Conservation (phyloP, 2,888 invertebrate species). For the Lithodes maja region DNA sequence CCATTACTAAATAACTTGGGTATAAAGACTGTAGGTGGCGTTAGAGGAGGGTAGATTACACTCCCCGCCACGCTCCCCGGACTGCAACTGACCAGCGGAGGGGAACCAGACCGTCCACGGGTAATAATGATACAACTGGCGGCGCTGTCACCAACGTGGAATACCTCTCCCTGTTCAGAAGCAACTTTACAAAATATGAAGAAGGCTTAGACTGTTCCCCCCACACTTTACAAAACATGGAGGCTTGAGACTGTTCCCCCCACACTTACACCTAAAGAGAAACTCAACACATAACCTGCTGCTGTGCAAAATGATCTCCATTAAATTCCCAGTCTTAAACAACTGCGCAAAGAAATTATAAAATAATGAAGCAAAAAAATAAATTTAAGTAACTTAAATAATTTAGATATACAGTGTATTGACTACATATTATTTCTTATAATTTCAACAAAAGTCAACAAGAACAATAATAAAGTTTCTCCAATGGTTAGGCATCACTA, state of each 20-base stretch:
- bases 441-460: slow-evolving; percentile 56
- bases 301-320: slow-evolving; percentile 7
- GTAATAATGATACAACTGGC: slow-evolving; percentile 9
- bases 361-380: background rate
- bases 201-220: background rate
- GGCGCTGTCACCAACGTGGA: slow-evolving; percentile 13
- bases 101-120: background rate
- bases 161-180: slow-evolving; percentile 1
- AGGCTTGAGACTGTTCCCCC: slow-evolving; percentile 9
- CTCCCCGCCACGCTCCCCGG: background rate
- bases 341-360: slow-evolving; percentile 31
- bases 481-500: slow-evolving; percentile 61
- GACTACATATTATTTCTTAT: slow-evolving; percentile 38
- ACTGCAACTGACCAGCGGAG: background rate
- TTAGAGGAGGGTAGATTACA: background rate
- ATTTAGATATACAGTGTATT: slow-evolving; percentile 28
- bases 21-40: background rate
- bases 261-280: slow-evolving; percentile 28
- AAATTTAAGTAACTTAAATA: slow-evolving; percentile 52
- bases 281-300: slow-evolving; percentile 10
- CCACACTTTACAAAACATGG: slow-evolving; percentile 22
- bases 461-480: slow-evolving; percentile 53
- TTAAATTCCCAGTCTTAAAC: slow-evolving; percentile 32
- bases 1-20: background rate
- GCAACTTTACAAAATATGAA: background rate